Conservation (phyloP, 2,797 vertebrate genomes). For the Gallinago stenura region DNA sequence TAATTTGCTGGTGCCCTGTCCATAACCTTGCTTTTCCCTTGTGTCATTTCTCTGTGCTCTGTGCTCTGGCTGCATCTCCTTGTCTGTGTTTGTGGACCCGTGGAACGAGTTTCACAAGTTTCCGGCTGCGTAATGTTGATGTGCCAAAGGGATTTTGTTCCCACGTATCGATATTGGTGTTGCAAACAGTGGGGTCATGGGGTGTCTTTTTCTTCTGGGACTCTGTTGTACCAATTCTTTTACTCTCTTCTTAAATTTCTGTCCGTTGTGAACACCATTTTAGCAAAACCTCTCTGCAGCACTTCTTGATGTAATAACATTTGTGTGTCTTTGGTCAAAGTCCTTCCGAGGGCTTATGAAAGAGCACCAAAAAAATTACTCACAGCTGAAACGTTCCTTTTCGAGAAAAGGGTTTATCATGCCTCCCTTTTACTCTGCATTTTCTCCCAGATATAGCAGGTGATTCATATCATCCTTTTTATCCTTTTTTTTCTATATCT, state of each 20-base stretch:
- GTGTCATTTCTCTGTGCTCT: background rate
- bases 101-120: conserved; percentile 50
- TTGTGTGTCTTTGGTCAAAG: background rate
- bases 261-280: background rate
- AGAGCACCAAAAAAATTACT: background rate
- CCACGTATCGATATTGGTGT: background rate
- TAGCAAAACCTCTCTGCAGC: background rate
- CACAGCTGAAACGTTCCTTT: background rate
- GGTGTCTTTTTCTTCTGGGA: background rate
- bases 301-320: background rate
- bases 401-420: background rate
- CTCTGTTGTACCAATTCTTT: background rate
- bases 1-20: conserved; percentile 13
- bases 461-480: background rate
- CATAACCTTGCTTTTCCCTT: background rate
- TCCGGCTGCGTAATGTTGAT: background rate
- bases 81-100: rapidly evolving
- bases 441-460: background rate
- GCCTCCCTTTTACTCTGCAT: background rate
- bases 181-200: background rate
- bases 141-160: conserved; percentile 40
- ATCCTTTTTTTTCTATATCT: background rate
- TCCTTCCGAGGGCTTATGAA: background rate
- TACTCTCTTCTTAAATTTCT: background rate
- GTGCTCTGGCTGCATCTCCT: background rate